Evolutionary conservation across 2,113 vertebrate genomes (phyloP), one percentile per base, ranked within the genome.

Genomic region (Phalacrocorax brasilianus): DNA sequence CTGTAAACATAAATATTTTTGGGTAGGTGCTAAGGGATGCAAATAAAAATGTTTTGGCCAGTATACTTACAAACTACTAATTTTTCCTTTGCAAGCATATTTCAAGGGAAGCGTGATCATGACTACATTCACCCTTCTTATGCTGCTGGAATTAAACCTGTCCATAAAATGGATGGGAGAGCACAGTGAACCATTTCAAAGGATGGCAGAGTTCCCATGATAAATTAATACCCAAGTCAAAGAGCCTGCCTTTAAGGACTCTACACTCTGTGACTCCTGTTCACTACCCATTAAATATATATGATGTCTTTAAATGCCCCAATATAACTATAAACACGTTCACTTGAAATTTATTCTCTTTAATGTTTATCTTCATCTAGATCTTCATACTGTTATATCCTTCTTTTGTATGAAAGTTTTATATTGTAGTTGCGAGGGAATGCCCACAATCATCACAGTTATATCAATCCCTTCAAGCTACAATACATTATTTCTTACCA

Each of bases 111-210:
- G 35, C 0, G 5, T 62, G 53, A 33, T 49, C 63, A 50, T 44
- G 83, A 53, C 2, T 72, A 62, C n/a, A 33, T 55, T 78, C 52
- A 86, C 84, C 72, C 72, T 77, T 53, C 71, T 77, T 86, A 21
- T 30, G 59, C 50, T 80, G 52, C 72, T 95, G 73, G 90, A 78
- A 88, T 95, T 95, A 81, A 90, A 88, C 38, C 78, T 83, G 71
- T 32, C 78, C 47, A 40, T 74, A n/a, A 83, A 95, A 93, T 7
- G 88, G 45, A 80, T 76, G 82, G 67, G 71, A 61, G 74, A 53
- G 50, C 50, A 65, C 72, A 45, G 19, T 21, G 58, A 85, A 30
- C 50, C 81, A 17, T 79, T 79, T 42, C 75, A 62, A 70, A 62
- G 45, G 45, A 62, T 71, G 58, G 58, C 87, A 58, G 23, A 68